Conservation (phyloP, 2,113 vertebrate genomes). For the Mesitornis unicolor region DNA sequence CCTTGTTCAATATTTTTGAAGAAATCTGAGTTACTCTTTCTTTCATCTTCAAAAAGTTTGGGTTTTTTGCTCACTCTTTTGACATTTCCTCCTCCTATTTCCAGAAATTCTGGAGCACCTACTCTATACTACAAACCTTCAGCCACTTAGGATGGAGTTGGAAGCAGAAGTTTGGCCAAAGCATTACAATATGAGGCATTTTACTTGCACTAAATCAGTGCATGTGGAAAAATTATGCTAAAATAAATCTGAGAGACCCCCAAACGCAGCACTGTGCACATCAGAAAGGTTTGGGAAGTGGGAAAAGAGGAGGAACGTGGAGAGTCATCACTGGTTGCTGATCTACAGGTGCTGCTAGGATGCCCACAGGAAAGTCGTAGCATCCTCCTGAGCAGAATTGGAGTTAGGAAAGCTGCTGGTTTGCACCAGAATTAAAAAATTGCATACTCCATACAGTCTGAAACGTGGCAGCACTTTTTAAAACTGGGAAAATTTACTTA, state of each 20-base stretch:
- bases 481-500: not conserved
- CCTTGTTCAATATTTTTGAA: not conserved
- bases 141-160: not conserved
- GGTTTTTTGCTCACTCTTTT: not conserved
- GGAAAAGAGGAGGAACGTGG: too few species aligned
- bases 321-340: too few species aligned
- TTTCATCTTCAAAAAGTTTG: not conserved
- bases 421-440: not conserved
- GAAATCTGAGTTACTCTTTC: not conserved
- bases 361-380: not conserved
- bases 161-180: not conserved
- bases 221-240: not conserved
- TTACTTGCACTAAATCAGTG: not conserved
- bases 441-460: accelerated
- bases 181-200: not conserved
- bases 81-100: not conserved
- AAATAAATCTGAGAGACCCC: not conserved
- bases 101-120: not conserved
- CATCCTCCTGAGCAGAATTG: not conserved
- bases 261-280: accelerated
- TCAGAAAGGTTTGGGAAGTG: too few species aligned
- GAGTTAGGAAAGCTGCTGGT: not conserved
- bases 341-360: too few species aligned
- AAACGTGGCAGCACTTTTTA: not conserved
- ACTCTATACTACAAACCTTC: not conserved